phyloP scores from a whole-genome alignment of 2,113 vertebrate genomes.

The Meleagris gallopavo region DNA sequence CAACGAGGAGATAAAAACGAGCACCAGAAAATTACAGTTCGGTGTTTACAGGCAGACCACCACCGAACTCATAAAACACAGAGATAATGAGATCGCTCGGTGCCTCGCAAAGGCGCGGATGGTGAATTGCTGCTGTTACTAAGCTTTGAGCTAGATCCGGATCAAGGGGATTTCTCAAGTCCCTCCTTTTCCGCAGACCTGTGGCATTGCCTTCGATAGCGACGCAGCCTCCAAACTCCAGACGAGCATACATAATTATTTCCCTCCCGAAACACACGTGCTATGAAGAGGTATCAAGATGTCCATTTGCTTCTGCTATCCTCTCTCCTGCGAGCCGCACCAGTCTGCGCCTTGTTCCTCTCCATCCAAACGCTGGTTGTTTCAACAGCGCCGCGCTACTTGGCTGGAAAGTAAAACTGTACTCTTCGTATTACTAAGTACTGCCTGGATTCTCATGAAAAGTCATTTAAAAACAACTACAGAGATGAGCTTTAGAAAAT shows the following conservation, averaged over 20 bases:
- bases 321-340: not conserved
- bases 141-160: not conserved
- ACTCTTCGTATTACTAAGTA: not conserved
- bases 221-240: not conserved
- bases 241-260: not conserved
- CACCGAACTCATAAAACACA: not conserved
- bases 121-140: not conserved
- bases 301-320: not conserved
- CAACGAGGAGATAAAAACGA: not conserved
- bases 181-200: not conserved
- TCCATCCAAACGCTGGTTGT: fast-evolving
- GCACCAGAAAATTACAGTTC: not conserved
- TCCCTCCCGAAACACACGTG: fast-evolving
- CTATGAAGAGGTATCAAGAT: not conserved
- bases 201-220: not conserved
- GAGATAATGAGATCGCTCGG: not conserved
- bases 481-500: not conserved
- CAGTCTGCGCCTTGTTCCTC: not conserved
- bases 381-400: not conserved
- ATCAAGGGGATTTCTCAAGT: not conserved
- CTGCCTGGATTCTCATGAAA: not conserved
- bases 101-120: not conserved
- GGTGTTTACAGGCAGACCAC: not conserved
- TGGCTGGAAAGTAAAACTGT: not conserved
- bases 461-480: not conserved